These are phyloP conservation scores for Poecilobothrus nobilitatus DNA, from an alignment of 2,888 invertebrate genomes.

Conservation along the genomic window DNA sequence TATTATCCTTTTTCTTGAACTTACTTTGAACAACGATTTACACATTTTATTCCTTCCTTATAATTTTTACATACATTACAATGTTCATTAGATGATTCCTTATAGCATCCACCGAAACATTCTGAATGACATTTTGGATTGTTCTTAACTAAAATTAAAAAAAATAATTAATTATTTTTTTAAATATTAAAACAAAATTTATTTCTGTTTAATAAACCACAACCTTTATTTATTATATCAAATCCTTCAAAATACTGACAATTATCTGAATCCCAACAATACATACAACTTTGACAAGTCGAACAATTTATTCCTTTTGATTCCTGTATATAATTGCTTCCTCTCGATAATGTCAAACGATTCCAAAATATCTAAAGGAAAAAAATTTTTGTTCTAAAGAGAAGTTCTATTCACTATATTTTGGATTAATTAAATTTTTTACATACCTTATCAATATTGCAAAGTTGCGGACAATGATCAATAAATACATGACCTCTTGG, in stretches of 20 bases:
- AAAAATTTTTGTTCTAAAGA: neutral
- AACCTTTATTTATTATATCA: slow-evolving; percentile 28
- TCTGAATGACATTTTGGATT: slow-evolving; percentile 54
- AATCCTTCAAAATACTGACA: slow-evolving; percentile 39
- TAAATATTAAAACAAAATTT: no score
- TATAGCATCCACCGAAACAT: slow-evolving; percentile 70
- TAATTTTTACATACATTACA: slow-evolving; percentile 64
- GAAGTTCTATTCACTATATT: neutral
- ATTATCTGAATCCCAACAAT: slow-evolving; percentile 37
- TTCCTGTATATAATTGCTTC: slow-evolving; percentile 30
- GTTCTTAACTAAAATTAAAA: slow-evolving; percentile 22
- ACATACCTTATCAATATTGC: slow-evolving; percentile 53
- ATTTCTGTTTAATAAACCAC: slow-evolving; percentile 25
- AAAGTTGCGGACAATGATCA: slow-evolving; percentile 65
- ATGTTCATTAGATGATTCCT: slow-evolving; percentile 39
- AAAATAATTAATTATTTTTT: neutral
- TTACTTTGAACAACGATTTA: slow-evolving; percentile 54
- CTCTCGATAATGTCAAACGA: slow-evolving; percentile 32
- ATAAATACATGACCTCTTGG: slow-evolving; percentile 74
- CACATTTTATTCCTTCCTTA: slow-evolving; percentile 51
- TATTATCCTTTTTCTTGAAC: slow-evolving; percentile 34
- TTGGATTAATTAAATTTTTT: neutral
- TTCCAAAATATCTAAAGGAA: slow-evolving; percentile 35
- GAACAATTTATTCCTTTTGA: slow-evolving; percentile 8
- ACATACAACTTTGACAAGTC: slow-evolving; percentile 30